phyloP scores from a whole-genome alignment of 2,888 invertebrate species.

The Shargacucullia verbasci region DNA sequence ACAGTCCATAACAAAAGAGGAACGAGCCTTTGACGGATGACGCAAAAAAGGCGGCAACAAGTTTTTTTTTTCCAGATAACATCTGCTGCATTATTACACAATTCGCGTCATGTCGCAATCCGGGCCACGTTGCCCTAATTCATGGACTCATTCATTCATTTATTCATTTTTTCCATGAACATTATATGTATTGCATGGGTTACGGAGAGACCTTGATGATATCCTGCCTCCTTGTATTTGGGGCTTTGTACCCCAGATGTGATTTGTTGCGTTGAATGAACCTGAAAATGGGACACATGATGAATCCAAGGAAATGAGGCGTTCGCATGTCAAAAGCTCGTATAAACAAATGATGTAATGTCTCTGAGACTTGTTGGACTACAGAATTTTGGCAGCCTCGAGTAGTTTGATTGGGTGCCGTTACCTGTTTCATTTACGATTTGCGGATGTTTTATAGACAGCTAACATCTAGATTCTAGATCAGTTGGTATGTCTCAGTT shows the following conservation, averaged over 20 bases:
- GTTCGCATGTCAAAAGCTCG: slow-evolving; percentile 1
- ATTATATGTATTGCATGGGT: slow-evolving; percentile 38
- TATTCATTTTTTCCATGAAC: slow-evolving; percentile 22
- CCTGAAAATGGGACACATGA: slow-evolving; percentile 15
- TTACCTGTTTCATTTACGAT: slow-evolving; percentile 24
- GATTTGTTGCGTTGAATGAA: slow-evolving; percentile 30
- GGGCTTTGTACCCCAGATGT: slow-evolving; percentile 32
- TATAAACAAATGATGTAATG: slow-evolving; percentile 7
- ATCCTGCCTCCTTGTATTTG: slow-evolving; percentile 60
- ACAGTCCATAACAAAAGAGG: slow-evolving; percentile 37
- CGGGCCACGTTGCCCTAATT: slow-evolving; percentile 57
- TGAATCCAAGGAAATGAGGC: slow-evolving; percentile 7
- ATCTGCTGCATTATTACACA: slow-evolving; percentile 65
- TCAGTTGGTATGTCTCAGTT: slow-evolving; percentile 10
- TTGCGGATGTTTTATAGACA: slow-evolving; percentile 14
- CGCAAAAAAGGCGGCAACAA: slow-evolving; percentile 41
- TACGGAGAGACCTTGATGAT: slow-evolving; percentile 54
- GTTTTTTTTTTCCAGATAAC: slow-evolving; percentile 55
- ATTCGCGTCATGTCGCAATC: slow-evolving; percentile 50
- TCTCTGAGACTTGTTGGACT: not conserved
- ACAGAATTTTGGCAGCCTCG: slow-evolving; percentile 17
- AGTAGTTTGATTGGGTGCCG: slow-evolving; percentile 17
- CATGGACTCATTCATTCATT: slow-evolving; percentile 34
- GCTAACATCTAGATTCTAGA: slow-evolving; percentile 20
- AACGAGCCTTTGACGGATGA: slow-evolving; percentile 22